These are phyloP conservation scores for Latrodectus geometricus DNA, from an alignment of 1,140 invertebrate genomes.

Conservation along the genomic window DNA sequence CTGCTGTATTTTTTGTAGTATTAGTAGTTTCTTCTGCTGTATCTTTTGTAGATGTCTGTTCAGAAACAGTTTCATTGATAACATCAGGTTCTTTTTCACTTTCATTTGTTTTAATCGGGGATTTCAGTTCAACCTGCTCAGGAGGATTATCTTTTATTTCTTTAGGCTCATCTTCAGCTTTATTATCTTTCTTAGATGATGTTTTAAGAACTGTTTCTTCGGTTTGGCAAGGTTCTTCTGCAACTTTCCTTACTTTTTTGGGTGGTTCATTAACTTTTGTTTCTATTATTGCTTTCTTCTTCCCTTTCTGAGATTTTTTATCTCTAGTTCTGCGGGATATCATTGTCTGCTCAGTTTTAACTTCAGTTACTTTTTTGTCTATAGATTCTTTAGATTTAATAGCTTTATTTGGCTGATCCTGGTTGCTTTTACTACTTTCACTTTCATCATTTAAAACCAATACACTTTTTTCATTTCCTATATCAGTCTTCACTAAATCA, in stretches of 20 bases:
- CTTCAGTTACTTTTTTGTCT: not conserved
- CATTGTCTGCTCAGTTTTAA: constrained; percentile 26
- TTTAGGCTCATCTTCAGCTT: not conserved
- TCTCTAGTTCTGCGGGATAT: constrained; percentile 43
- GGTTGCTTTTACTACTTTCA: not conserved
- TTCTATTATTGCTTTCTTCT: not conserved
- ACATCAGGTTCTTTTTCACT: not conserved
- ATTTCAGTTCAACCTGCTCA: not conserved
- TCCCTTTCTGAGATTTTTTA: constrained; percentile 15
- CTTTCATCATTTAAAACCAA: constrained; percentile 2
- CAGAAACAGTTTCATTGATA: too few relatives aligned
- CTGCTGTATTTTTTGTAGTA: not conserved
- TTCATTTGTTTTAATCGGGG: not conserved
- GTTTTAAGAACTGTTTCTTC: too few relatives aligned
- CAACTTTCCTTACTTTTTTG: not conserved
- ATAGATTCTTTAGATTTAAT: not conserved
- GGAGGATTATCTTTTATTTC: not conserved
- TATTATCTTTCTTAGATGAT: too few relatives aligned
- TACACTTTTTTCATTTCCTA: constrained; percentile 9
- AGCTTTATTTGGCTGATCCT: too few relatives aligned
- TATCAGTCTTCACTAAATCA: constrained; percentile 35
- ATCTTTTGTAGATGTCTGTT: too few relatives aligned
- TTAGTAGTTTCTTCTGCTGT: not conserved
- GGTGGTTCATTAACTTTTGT: not conserved
- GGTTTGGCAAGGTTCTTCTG: too few relatives aligned